Evolutionary conservation across 2,888 invertebrate genomes (phyloP), one percentile per base, ranked within the genome.

Genomic region (Torymus aiolomorphi): DNA sequence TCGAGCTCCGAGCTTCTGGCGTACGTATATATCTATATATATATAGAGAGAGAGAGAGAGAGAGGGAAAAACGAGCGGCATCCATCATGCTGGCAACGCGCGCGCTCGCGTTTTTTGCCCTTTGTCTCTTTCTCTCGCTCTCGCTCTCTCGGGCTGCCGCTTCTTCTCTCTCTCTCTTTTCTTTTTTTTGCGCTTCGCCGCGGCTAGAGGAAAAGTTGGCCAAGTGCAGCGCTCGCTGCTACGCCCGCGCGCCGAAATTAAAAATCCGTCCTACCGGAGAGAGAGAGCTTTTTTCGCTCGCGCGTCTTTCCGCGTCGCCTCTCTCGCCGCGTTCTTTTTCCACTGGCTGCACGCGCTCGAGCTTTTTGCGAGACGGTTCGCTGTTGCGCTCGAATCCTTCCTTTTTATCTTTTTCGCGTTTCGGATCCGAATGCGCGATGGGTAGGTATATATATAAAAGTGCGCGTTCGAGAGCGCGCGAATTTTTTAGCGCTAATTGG

Each of bases 1-100:
- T 24, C 24, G 3, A 24, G 24, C 24, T 24, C 24, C 24, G 24
- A 24, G 3, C 24, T 24, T 2, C 24, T 24, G 2, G 20, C 12
- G 16, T 2, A 42, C 2, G 13, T 24, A 42, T 11, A 31, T 4
- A 24, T 1, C 12, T n/a, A 52, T 12, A 61, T 3, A n/a, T n/a
- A 24, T 56, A 56, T n/a, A n/a, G n/a, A n/a, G n/a, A n/a, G n/a
- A n/a, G n/a, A n/a, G n/a, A 61, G 20, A 61, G 73, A 81, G 80
- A 75, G 82, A 80, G 82, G 81, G 81, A 84, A 83, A 84, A 85
- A 84, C 82, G 84, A 83, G 80, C 83, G 80, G 82, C 80, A 84
- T 84, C 82, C 83, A 83, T 85, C 83, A 82, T 84, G 81, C 83
- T 72, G 59, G 74, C 73, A 78, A 80, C 66, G 72, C 78, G 73